Evolutionary conservation across 2,113 vertebrate genomes (phyloP).

Genomic region (Athene noctua): DNA sequence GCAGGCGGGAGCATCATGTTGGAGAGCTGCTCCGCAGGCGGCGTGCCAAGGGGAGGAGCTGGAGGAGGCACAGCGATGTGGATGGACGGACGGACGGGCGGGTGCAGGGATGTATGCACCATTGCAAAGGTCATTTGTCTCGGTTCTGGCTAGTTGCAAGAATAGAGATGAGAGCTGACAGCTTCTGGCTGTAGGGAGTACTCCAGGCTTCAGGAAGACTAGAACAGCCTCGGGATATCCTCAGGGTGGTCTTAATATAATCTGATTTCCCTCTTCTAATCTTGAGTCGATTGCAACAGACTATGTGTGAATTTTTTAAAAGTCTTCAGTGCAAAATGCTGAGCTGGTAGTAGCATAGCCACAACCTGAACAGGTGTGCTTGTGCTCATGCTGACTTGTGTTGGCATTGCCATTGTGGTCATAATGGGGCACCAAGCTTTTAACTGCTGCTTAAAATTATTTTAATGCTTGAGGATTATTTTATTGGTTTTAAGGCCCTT

Average conservation of each 20-base stretch:
- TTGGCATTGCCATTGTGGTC: accelerated
- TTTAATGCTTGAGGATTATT: background rate
- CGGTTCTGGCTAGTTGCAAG: background rate
- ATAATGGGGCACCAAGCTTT: background rate
- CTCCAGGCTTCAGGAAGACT: conserved; percentile 21
- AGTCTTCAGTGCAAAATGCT: background rate
- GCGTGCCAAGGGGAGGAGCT: background rate
- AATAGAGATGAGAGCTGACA: conserved; percentile 5
- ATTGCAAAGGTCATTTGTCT: background rate
- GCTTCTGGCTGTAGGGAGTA: conserved; percentile 30
- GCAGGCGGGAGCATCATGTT: background rate
- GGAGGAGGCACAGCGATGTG: background rate
- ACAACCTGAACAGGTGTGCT: background rate
- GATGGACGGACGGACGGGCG: background rate
- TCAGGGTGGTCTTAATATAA: background rate
- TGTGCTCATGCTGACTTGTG: accelerated
- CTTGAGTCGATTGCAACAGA: background rate
- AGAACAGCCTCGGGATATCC: conserved; percentile 21
- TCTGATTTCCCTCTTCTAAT: background rate
- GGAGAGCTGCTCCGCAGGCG: conserved; percentile 24
- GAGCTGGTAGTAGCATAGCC: background rate
- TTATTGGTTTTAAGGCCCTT: background rate
- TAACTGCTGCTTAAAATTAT: background rate
- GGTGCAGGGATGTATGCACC: background rate
- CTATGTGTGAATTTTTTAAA: background rate